phyloP scores from a whole-genome alignment of 2,888 invertebrate species.

The Choreutis nemorana region DNA sequence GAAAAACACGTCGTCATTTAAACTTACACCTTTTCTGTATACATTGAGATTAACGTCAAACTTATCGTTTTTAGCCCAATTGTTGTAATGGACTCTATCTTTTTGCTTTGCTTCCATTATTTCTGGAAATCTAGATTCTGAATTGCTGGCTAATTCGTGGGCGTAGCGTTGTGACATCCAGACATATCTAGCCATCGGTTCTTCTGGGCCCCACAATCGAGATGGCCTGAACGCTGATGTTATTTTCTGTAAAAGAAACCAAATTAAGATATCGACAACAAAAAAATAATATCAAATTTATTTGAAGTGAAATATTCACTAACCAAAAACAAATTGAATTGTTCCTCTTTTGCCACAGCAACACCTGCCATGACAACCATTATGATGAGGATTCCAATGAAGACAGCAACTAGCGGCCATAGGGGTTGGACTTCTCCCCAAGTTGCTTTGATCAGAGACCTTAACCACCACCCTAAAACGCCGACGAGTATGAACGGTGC shows the following conservation, averaged over 20 bases:
- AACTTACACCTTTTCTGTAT: slow-evolving; percentile 25
- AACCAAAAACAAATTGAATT: slow-evolving; percentile 49
- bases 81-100: slow-evolving; percentile 26
- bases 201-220: slow-evolving; percentile 55
- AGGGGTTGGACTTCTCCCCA: slow-evolving; percentile 28
- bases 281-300: background rate
- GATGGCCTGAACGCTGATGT: slow-evolving; percentile 49
- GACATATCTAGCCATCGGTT: slow-evolving; percentile 50
- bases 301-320: slow-evolving; percentile 13
- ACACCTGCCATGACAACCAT: slow-evolving; percentile 44
- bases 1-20: slow-evolving; percentile 17
- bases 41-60: slow-evolving; percentile 27
- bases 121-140: slow-evolving; percentile 36
- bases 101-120: slow-evolving; percentile 30
- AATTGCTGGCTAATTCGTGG: slow-evolving; percentile 32
- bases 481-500: slow-evolving; percentile 38
- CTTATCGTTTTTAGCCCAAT: slow-evolving; percentile 27
- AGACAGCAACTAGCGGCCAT: slow-evolving; percentile 43
- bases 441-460: slow-evolving; percentile 26
- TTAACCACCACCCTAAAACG: slow-evolving; percentile 50
- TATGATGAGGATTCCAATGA: slow-evolving; percentile 33
- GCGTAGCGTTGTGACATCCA: slow-evolving; percentile 55
- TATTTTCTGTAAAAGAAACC: slow-evolving; percentile 38
- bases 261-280: slow-evolving; percentile 2
- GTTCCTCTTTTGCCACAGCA: slow-evolving; percentile 53